phyloP scores from a whole-genome alignment of 2,797 vertebrate species.

The Hydrophis major region DNA sequence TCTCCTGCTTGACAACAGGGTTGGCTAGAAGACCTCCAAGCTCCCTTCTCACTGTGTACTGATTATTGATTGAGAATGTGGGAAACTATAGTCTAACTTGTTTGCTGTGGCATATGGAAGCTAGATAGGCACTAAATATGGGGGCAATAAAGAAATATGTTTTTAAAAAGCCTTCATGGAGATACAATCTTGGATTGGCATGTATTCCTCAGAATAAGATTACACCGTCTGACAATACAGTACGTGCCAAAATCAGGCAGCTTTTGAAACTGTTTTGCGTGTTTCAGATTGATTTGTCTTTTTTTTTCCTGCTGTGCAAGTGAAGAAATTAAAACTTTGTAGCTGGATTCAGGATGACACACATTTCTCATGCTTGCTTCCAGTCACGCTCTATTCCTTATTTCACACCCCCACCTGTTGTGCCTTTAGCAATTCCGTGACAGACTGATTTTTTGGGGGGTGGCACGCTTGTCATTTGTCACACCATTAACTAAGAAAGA shows the following conservation, averaged over 20 bases:
- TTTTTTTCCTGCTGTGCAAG: neutral
- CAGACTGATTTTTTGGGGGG: neutral
- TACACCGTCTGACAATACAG: neutral
- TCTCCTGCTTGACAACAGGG: neutral
- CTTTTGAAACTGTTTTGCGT: neutral
- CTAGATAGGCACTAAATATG: neutral
- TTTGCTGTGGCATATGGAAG: neutral
- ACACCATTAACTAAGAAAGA: neutral
- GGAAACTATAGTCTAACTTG: neutral
- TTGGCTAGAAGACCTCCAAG: neutral
- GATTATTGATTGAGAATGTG: neutral
- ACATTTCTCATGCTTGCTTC: neutral
- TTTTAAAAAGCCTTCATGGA: neutral
- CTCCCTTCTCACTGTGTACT: neutral
- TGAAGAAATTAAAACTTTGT: neutral
- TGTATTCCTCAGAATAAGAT: neutral
- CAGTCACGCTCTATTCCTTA: neutral
- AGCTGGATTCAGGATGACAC: neutral
- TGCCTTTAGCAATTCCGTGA: neutral
- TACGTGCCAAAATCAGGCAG: neutral
- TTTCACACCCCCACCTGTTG: neutral
- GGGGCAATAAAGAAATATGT: neutral
- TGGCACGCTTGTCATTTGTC: neutral
- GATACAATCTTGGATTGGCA: neutral
- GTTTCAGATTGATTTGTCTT: neutral